Percentiles rank a stretch among this genome's conserved stretches.
phyloP scores from a whole-genome alignment of 1,140 invertebrate genomes.

The Eueides isabella region DNA sequence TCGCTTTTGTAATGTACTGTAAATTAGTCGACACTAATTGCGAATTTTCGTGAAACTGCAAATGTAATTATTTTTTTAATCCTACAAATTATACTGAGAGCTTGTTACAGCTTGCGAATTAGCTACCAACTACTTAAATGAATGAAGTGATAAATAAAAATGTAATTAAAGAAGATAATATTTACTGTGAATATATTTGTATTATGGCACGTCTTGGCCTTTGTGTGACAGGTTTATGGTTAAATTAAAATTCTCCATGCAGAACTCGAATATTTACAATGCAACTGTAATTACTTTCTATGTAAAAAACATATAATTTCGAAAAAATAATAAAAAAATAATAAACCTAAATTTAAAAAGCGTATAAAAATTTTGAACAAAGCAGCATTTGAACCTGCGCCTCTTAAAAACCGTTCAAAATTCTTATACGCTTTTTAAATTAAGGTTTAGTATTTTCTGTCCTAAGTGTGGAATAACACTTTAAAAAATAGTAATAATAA shows the following conservation, averaged over 20 bases:
- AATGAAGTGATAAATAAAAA: constrained; percentile 5
- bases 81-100: not conserved
- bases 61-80: constrained; percentile 4
- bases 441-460: too few species aligned
- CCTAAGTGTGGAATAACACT: too few species aligned
- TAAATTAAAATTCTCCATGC: not conserved
- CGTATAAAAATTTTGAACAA: too few species aligned
- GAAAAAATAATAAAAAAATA: too few species aligned
- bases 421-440: too few species aligned
- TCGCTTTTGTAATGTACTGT: not conserved
- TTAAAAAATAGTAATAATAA: too few species aligned
- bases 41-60: not conserved
- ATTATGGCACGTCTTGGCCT: not conserved
- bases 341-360: too few species aligned
- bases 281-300: not conserved
- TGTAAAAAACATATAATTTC: not conserved
- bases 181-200: not conserved
- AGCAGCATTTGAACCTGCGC: too few species aligned
- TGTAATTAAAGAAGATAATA: not conserved
- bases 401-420: too few species aligned
- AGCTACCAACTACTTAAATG: not conserved
- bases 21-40: not conserved
- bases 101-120: not conserved
- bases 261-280: not conserved
- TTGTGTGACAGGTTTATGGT: not conserved